Percentiles rank a stretch among this genome's conserved stretches.
Conservation (phyloP, 2,113 vertebrate genomes). For the Saguinus imperator region DNA sequence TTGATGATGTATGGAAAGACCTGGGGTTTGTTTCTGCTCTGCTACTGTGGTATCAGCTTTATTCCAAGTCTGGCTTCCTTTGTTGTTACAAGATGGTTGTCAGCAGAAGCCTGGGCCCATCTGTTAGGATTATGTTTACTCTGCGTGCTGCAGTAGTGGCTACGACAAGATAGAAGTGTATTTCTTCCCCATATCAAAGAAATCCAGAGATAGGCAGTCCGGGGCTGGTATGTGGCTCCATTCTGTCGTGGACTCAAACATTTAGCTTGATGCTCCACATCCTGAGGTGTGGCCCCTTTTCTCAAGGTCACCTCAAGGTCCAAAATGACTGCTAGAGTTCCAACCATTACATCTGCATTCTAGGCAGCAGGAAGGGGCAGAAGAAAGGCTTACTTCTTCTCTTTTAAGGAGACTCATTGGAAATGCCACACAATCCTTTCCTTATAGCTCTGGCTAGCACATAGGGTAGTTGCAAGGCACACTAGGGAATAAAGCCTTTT, state of each 20-base stretch:
- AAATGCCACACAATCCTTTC: background rate
- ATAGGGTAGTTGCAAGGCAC: background rate
- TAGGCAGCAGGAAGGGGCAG: background rate
- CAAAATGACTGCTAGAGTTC: background rate
- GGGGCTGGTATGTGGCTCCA: background rate
- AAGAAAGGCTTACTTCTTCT: background rate
- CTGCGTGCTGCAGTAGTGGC: background rate
- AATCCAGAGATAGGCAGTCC: background rate
- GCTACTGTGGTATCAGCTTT: background rate
- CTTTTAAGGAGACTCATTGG: background rate
- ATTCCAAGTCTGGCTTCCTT: slow-evolving; percentile 8
- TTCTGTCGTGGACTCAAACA: background rate
- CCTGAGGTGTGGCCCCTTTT: background rate
- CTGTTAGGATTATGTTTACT: slow-evolving; percentile 25
- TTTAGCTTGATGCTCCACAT: background rate
- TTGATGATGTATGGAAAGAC: background rate
- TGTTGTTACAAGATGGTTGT: slow-evolving; percentile 30
- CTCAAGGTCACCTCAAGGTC: background rate
- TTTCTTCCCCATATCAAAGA: background rate
- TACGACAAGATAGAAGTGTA: background rate
- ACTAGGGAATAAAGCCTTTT: background rate
- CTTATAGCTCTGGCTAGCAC: background rate
- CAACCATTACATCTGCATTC: background rate
- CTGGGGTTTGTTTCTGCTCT: slow-evolving; percentile 2
- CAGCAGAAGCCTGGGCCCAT: slow-evolving; percentile 42